Evolutionary conservation across 2,888 invertebrate species (phyloP).

Genomic region (Cheilosia variabilis): DNA sequence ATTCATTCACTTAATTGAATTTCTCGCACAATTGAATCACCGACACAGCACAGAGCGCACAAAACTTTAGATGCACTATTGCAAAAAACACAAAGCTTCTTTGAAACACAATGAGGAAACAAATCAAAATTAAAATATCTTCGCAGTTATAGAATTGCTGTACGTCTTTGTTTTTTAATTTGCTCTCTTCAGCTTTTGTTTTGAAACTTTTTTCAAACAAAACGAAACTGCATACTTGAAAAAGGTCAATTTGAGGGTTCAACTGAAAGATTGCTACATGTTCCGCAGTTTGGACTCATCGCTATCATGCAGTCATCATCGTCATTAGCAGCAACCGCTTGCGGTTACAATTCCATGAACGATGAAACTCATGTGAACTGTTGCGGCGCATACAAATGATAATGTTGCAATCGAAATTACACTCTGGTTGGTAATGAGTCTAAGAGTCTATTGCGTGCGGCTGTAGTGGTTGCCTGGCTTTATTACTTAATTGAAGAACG

Average conservation of each 20-base stretch:
- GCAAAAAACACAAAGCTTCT: no score
- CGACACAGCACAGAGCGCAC: no score
- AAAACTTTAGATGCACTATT: no score
- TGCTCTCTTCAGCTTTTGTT: neutral
- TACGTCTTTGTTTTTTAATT: neutral
- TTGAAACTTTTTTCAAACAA: neutral
- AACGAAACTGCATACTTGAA: neutral
- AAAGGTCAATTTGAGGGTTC: conserved; percentile 44
- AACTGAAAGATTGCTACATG: conserved; percentile 21
- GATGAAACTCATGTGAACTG: neutral
- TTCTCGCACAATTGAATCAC: no score
- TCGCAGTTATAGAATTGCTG: no score
- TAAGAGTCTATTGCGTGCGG: neutral
- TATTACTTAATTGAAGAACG: neutral
- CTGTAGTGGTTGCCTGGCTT: neutral
- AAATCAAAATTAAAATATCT: no score
- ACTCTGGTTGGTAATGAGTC: neutral
- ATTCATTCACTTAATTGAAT: no score
- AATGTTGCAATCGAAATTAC: neutral
- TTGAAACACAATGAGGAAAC: no score
- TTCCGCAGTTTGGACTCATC: neutral
- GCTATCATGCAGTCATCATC: neutral
- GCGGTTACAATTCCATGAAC: neutral
- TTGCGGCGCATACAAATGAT: neutral
- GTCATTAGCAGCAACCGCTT: neutral